phyloP scores from a whole-genome alignment of 1,140 invertebrate species.

The Zaprionus taronus region DNA sequence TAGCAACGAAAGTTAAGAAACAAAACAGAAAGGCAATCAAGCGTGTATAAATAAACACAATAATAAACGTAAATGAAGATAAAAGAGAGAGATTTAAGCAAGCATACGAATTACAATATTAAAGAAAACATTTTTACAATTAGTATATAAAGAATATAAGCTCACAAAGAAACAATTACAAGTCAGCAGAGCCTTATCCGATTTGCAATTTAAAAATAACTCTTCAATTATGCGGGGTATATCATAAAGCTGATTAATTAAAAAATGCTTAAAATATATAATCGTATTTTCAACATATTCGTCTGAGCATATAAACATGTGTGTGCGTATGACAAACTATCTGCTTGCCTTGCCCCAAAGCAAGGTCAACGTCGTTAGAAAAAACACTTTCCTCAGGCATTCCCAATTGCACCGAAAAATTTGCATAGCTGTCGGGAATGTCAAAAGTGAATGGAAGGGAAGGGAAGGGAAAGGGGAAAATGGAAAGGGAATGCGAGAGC shows the following conservation, averaged over 20 bases:
- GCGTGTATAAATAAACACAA: neutral
- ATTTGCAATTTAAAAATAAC: neutral
- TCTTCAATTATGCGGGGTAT: neutral
- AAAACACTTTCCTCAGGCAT: conserved; percentile 21
- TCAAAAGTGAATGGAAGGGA: neutral
- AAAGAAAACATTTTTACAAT: neutral
- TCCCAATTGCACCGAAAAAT: conserved; percentile 24
- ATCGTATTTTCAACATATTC: neutral
- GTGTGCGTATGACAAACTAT: neutral
- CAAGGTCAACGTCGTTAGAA: conserved; percentile 20
- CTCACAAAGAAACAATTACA: neutral
- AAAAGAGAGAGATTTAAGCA: conserved; percentile 3
- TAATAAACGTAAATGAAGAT: neutral
- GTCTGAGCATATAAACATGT: conserved; percentile 1
- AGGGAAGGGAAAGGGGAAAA: no score
- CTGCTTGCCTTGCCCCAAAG: neutral
- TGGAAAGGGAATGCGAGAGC: neutral
- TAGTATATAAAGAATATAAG: neutral
- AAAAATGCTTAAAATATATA: neutral
- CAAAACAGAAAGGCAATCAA: conserved; percentile 35
- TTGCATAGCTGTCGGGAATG: conserved; percentile 7
- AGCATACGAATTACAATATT: neutral
- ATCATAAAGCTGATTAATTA: neutral
- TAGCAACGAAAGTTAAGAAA: conserved; percentile 34
- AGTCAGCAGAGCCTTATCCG: neutral